Conservation (phyloP, 2,113 vertebrate species). For the Lates calcarifer region DNA sequence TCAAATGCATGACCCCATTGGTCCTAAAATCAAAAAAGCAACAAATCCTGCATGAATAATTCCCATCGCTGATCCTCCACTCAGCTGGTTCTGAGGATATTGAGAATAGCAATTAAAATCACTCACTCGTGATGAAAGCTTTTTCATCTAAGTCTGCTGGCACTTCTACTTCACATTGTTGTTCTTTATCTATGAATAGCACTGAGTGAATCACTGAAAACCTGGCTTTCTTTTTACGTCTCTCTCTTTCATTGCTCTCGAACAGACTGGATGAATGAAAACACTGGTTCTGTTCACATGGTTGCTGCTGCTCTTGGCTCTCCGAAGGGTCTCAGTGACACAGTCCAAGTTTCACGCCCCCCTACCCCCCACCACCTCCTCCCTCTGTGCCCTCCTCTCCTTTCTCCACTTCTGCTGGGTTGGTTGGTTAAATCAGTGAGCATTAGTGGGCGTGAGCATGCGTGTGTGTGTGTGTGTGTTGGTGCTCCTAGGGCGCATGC, state of each 20-base stretch:
- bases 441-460: constrained; percentile 70
- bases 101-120: constrained; percentile 22
- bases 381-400: constrained; percentile 48
- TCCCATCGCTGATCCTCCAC: constrained; percentile 11
- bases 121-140: background rate
- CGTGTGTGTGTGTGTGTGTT: constrained; percentile 42
- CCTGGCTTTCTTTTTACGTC: background rate
- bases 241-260: constrained; percentile 1
- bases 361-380: constrained; percentile 14
- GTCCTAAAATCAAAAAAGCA: background rate
- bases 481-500: constrained; percentile 77
- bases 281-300: constrained; percentile 57
- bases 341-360: constrained; percentile 40
- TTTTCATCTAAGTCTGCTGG: constrained; percentile 18
- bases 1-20: constrained; percentile 4
- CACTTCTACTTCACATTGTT: constrained; percentile 26
- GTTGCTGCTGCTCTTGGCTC: constrained; percentile 33
- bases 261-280: constrained; percentile 66
- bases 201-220: constrained; percentile 24
- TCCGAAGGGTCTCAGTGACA: constrained; percentile 24
- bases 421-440: constrained; percentile 57
- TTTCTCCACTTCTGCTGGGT: constrained; percentile 53
- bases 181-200: constrained; percentile 33
- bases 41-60: constrained; percentile 16
- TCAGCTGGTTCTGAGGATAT: constrained; percentile 1